phyloP scores from a whole-genome alignment of 2,113 vertebrate genomes.

The Blennius ocellaris region DNA sequence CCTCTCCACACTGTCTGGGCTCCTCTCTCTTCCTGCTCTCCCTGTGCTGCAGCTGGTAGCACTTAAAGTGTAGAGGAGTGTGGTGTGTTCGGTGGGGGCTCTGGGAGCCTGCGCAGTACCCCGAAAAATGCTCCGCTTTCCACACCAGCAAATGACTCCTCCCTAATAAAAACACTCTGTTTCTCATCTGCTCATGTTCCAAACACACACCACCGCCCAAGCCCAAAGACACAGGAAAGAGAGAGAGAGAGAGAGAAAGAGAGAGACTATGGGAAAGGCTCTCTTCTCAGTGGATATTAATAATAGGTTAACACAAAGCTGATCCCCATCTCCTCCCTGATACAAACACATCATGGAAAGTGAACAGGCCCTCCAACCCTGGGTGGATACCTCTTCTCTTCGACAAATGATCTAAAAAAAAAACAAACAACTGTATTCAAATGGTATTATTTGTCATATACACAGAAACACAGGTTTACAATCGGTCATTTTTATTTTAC shows the following conservation, averaged over 20 bases:
- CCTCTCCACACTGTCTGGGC: conserved; percentile 20
- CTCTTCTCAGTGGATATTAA: conserved; percentile 57
- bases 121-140: conserved; percentile 69
- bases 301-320: conserved; percentile 61
- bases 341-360: conserved; percentile 65
- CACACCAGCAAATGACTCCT: conserved; percentile 75
- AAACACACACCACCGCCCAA: conserved; percentile 64
- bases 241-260: too few relatives aligned
- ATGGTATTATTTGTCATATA: background rate
- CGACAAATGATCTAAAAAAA: too few relatives aligned
- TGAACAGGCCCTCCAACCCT: conserved; percentile 40
- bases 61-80: conserved; percentile 77
- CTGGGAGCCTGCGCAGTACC: conserved; percentile 71
- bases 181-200: conserved; percentile 77
- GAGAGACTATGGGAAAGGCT: conserved; percentile 53
- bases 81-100: conserved; percentile 67
- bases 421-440: too few relatives aligned
- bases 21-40: conserved; percentile 56
- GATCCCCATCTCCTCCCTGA: conserved; percentile 56
- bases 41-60: conserved; percentile 83
- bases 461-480: too few relatives aligned
- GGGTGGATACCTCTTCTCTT: conserved; percentile 15
- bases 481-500: too few relatives aligned
- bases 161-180: conserved; percentile 80
- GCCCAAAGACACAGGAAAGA: conserved; percentile 54